Evolutionary conservation across 2,797 vertebrate genomes (phyloP), one percentile per base, ranked within the genome.

Genomic region (Salarias fasciatus): DNA sequence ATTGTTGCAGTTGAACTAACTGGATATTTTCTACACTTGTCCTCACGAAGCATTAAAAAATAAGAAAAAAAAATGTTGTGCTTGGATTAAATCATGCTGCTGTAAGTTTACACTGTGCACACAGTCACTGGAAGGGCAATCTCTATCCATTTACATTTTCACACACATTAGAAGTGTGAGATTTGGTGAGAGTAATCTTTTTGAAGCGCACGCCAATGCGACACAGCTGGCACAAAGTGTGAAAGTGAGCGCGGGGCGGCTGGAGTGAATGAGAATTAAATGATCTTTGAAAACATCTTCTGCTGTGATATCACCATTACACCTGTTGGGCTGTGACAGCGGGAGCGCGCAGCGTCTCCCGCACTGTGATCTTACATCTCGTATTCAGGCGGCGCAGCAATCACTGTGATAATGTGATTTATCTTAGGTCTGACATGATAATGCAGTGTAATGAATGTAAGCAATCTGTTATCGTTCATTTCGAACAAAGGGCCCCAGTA

Each of bases 311-410:
- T 82, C 67, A 66, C 63, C 24, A 30, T 61, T 56, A 69, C 67
- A 86, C 75, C 75, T 87, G 83, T 71, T 79, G 69, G n/a, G 56
- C 60, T 74, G 67, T 47, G 62, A 74, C 63, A 67, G 67, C 54
- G 58, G 49, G 60, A 67, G 8, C 3, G 2, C 8, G 11, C 30
- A 45, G 18, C 42, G 3, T 63, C 55, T 64, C 43, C 60, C 56
- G 57, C 50, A 64, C 45, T 61, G 53, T 40, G 58, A 77, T 75
- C 49, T 24, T 35, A 58, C 65, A 52, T 46, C 50, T 13, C 43
- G 29, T 28, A 48, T 50, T 56, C 33, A 63, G 53, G 41, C 61
- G 53, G 52, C 10, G 18, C 38, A 50, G 52, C 15, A 47, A 73
- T 76, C 61, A 44, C 52, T 40, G 36, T 29, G 53, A 70, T 68